phyloP scores from a whole-genome alignment of 2,113 vertebrate species.

The Pseudorhombus dupliciocellatus region DNA sequence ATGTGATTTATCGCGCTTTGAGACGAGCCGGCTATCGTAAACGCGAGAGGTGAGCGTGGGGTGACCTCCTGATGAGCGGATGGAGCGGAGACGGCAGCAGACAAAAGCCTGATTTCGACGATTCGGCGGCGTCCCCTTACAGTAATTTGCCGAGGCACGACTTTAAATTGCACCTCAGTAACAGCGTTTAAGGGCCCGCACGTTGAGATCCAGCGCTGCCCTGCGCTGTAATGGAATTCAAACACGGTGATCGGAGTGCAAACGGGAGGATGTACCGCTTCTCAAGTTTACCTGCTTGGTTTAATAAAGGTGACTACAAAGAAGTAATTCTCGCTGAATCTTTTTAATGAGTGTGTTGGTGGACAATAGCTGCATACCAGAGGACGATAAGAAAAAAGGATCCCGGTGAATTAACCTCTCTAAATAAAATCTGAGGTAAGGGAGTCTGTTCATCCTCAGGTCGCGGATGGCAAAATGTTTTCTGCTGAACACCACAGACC shows the following conservation, averaged over 20 bases:
- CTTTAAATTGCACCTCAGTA: constrained; percentile 44
- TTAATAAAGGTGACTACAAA: constrained; percentile 60
- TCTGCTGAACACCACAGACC: constrained; percentile 1
- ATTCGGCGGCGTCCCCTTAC: constrained; percentile 19
- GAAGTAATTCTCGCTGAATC: constrained; percentile 39
- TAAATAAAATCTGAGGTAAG: constrained; percentile 32
- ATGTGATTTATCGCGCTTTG: constrained; percentile 66
- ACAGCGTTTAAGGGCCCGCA: constrained; percentile 56
- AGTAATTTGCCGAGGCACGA: constrained; percentile 27
- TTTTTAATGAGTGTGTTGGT: constrained; percentile 49
- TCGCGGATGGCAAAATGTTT: constrained; percentile 18
- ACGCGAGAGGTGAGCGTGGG: constrained; percentile 49
- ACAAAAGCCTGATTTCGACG: constrained; percentile 31
- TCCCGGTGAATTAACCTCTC: constrained; percentile 54
- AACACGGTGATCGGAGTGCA: constrained; percentile 51
- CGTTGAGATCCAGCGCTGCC: constrained; percentile 39
- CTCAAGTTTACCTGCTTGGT: constrained; percentile 42
- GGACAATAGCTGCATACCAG: constrained; percentile 26
- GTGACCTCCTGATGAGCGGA: constrained; percentile 47
- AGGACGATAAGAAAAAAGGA: constrained; percentile 37
- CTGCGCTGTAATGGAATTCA: constrained; percentile 50
- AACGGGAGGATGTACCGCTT: constrained; percentile 46
- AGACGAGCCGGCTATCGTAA: constrained; percentile 59
- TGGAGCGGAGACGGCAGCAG: constrained; percentile 7
- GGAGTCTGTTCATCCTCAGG: constrained; percentile 2